These are phyloP conservation scores for Cryptophagus acutangulus DNA, from an alignment of 2,888 invertebrate species.

Conservation along the genomic window DNA sequence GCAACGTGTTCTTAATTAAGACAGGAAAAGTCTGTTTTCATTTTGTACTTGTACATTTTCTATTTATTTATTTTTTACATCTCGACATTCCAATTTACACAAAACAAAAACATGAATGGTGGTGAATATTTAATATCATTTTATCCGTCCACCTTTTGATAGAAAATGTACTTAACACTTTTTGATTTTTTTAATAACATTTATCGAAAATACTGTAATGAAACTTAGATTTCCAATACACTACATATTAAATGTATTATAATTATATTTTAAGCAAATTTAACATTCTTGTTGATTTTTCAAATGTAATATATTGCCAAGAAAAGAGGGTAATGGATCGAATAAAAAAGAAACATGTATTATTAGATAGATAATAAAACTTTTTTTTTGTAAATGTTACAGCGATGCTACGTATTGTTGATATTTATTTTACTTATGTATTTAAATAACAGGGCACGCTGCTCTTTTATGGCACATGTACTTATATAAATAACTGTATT, in stretches of 20 bases:
- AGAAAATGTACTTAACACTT: no score
- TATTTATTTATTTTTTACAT: no score
- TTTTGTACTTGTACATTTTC: slow-evolving; percentile 1
- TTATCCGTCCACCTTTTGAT: no score
- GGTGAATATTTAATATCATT: no score
- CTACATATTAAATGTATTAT: neutral
- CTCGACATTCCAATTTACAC: no score
- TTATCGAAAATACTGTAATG: no score
- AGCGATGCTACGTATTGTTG: slow-evolving; percentile 32
- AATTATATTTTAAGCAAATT: slow-evolving; percentile 1
- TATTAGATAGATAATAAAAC: slow-evolving; percentile 19
- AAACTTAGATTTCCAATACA: neutral
- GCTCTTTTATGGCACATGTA: slow-evolving; percentile 41
- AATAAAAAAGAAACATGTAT: slow-evolving; percentile 19
- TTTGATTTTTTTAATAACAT: no score
- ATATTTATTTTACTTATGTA: slow-evolving; percentile 33
- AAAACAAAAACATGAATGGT: no score
- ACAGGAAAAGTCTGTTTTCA: no score
- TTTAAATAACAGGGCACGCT: slow-evolving; percentile 34
- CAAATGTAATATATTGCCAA: no score
- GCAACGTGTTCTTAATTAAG: neutral
- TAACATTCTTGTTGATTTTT: no score
- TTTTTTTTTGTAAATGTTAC: slow-evolving; percentile 30
- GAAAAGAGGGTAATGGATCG: slow-evolving; percentile 21
- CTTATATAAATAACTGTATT: slow-evolving; percentile 40